Evolutionary conservation across 30 jellyfish, hydroid and myxozoan genomes (phyloP).

Genomic region (Pseudorhiza aurosa): DNA sequence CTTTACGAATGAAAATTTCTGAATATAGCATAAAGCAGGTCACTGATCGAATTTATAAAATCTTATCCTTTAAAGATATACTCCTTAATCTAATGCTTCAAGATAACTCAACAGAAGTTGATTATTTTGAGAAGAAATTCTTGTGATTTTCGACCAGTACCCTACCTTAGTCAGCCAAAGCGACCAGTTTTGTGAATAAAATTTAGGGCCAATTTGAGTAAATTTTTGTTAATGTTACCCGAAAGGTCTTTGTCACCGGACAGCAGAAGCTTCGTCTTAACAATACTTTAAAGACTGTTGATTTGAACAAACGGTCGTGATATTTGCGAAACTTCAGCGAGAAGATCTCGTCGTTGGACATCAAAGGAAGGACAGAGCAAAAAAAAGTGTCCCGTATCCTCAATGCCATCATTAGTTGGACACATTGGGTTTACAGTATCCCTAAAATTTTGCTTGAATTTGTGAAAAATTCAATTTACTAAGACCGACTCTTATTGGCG

Average conservation of each 20-base stretch:
- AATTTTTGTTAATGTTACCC: conserved; percentile 7
- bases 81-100: no score
- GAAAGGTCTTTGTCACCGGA: conserved; percentile 40
- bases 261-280: conserved; percentile 9
- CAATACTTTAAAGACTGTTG: conserved; percentile 30
- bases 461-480: conserved; percentile 34
- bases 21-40: no score
- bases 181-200: conserved; percentile 27
- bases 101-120: no score
- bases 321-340: conserved; percentile 22
- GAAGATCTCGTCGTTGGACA: conserved; percentile 25
- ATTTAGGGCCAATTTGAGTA: conserved; percentile 16
- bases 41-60: no score
- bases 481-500: conserved; percentile 27
- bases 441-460: conserved; percentile 43
- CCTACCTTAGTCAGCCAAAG: background rate
- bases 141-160: no score
- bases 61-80: no score
- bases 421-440: conserved; percentile 48
- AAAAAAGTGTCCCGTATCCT: conserved; percentile 30
- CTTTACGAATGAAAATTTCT: no score
- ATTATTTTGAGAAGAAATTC: no score
- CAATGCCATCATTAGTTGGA: conserved; percentile 42
- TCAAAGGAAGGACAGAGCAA: conserved; percentile 52
- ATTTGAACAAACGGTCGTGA: conserved; percentile 18